Conservation (phyloP, 2,888 invertebrate genomes). For the Campoletis raptor region DNA sequence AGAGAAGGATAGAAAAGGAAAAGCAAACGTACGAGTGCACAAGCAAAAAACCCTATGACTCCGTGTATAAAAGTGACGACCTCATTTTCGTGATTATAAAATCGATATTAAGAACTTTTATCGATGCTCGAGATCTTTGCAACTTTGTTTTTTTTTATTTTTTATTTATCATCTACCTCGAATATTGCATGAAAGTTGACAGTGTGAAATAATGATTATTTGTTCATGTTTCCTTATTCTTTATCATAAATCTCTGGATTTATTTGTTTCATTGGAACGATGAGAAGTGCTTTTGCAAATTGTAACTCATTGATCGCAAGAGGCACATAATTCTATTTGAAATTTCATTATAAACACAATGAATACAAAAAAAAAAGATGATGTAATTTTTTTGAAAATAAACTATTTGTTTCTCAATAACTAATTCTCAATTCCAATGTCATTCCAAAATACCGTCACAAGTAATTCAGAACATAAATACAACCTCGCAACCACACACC, state of each 20-base stretch:
- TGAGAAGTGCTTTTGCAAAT: no score
- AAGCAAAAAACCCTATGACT: conserved; percentile 36
- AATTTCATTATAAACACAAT: not conserved
- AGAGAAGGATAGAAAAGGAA: conserved; percentile 47
- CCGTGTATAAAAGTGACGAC: conserved; percentile 74
- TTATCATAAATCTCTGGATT: conserved; percentile 4
- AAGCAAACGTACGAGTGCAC: conserved; percentile 43
- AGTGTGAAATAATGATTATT: conserved; percentile 41
- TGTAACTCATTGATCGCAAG: not conserved
- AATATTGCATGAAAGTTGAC: conserved; percentile 35
- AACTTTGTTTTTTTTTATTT: no score
- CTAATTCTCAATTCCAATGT: not conserved
- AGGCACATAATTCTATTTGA: not conserved
- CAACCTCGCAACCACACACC: not conserved
- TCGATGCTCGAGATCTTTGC: conserved; percentile 77
- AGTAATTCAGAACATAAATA: not conserved
- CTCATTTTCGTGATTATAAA: conserved; percentile 82
- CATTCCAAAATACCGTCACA: not conserved
- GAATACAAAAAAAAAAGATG: not conserved
- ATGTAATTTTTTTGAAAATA: not conserved
- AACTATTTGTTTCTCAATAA: not conserved
- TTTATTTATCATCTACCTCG: conserved; percentile 26
- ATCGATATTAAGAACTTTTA: conserved; percentile 81
- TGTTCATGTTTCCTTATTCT: conserved; percentile 11
- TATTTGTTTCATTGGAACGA: not conserved